Evolutionary conservation across 2,888 invertebrate species (phyloP), one percentile per base, ranked within the genome.

Genomic region (Tetragonula carbonaria): DNA sequence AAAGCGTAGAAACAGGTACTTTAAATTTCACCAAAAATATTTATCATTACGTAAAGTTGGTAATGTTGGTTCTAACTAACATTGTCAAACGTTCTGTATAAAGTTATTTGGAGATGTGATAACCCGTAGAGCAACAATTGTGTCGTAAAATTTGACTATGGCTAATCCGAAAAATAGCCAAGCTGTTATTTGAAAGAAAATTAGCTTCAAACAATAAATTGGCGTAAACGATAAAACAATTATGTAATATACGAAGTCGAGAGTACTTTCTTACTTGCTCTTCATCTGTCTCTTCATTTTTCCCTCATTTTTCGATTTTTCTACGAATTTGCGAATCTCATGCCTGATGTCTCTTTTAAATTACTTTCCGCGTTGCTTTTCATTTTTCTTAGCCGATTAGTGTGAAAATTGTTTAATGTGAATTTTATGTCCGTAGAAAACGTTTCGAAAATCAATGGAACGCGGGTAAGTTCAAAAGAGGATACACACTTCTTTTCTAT

Each of bases 261-360:
- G 87, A 89, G 80, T 86, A 66, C 74, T 85, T 85, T 87, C 86
- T 88, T 90, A 86, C 86, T 87, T 85, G 66, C 79, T 63, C 75
- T 77, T 70, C 62, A 84, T 84, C 84, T 78, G 38, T n/a, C 53
- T 45, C 14, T 28, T 28, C 28, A 28, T 28, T 28, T 28, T 28
- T 28, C 28, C 28, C 28, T 28, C 28, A 28, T 28, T 28, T 14
- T 6, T 21, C 23, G 14, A 16, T 55, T 62, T 62, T 53, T 13
- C 38, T 45, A 8, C 8, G 38, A 45, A 38, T 38, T 8, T 45
- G 8, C 38, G 8, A 8, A 45, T 45, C 8, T 38, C 38, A 0
- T 73, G 2, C 2, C 8, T 28, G 6, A 11, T 18, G 8, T 18
- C 63, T 63, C 18, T 11, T 5, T 28, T 33, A 33, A 33, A 33